Evolutionary conservation across 2,113 vertebrate genomes (phyloP).

Genomic region (Tragelaphus strepsiceros): DNA sequence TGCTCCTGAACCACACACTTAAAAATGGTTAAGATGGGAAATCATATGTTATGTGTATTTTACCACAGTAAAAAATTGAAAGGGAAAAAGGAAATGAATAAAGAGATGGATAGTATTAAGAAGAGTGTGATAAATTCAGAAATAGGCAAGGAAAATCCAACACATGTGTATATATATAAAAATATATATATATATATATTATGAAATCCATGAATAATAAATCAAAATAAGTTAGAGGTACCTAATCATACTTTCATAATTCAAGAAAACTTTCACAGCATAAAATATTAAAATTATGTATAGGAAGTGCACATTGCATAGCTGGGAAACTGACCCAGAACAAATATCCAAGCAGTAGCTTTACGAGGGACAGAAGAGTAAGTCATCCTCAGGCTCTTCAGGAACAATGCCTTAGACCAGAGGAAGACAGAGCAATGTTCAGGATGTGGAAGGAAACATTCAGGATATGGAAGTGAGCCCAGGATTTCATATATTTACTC

Average conservation of each 20-base stretch:
- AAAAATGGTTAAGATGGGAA: background rate
- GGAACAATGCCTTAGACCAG: background rate
- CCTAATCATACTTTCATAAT: background rate
- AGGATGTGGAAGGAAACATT: background rate
- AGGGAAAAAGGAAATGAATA: background rate
- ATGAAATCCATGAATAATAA: background rate
- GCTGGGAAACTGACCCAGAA: background rate
- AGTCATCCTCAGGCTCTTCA: background rate
- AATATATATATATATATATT: background rate
- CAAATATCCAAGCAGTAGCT: background rate
- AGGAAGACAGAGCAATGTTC: background rate
- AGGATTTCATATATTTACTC: background rate
- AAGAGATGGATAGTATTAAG: background rate
- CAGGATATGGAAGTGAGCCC: background rate
- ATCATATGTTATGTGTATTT: background rate
- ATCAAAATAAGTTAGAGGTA: background rate
- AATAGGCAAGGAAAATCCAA: background rate
- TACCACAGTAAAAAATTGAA: background rate
- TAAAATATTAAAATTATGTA: background rate
- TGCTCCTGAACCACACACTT: background rate
- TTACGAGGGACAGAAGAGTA: background rate
- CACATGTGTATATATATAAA: fast-evolving
- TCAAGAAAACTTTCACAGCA: background rate
- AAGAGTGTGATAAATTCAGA: background rate
- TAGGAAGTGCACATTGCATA: background rate